Evolutionary conservation across 2,888 invertebrate genomes (phyloP).

Genomic region (Acheta domesticus): DNA sequence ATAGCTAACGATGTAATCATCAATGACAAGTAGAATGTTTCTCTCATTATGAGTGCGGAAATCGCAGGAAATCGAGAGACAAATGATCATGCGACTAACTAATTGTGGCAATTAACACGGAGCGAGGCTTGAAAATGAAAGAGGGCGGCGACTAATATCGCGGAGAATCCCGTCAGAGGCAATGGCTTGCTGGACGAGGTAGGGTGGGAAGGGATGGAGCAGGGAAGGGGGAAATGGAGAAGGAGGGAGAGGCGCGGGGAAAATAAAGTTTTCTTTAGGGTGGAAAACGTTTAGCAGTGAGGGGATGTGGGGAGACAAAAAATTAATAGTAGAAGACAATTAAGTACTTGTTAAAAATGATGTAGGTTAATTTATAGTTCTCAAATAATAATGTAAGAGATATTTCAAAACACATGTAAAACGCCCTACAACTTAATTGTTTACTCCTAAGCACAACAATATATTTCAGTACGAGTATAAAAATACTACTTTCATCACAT

Average conservation of each 20-base stretch:
- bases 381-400: too few relatives aligned
- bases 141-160: neutral
- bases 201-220: neutral
- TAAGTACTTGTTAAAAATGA: too few relatives aligned
- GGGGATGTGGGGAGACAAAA: neutral
- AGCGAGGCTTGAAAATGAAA: constrained; percentile 4
- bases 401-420: too few relatives aligned
- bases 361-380: too few relatives aligned
- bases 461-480: too few relatives aligned
- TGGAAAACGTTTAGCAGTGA: neutral
- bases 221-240: too few relatives aligned
- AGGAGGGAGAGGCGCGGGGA: too few relatives aligned
- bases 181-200: neutral
- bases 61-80: neutral
- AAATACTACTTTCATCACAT: too few relatives aligned
- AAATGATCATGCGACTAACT: constrained; percentile 1
- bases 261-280: too few relatives aligned
- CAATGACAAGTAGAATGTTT: neutral
- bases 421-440: too few relatives aligned
- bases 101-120: constrained; percentile 1
- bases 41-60: neutral
- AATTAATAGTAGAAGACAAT: too few relatives aligned
- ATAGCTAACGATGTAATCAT: neutral
- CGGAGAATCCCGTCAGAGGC: neutral
- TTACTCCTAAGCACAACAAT: too few relatives aligned